Evolutionary conservation across 2,888 invertebrate species (phyloP), one percentile per base, ranked within the genome.

Genomic region (Trilocha varians): DNA sequence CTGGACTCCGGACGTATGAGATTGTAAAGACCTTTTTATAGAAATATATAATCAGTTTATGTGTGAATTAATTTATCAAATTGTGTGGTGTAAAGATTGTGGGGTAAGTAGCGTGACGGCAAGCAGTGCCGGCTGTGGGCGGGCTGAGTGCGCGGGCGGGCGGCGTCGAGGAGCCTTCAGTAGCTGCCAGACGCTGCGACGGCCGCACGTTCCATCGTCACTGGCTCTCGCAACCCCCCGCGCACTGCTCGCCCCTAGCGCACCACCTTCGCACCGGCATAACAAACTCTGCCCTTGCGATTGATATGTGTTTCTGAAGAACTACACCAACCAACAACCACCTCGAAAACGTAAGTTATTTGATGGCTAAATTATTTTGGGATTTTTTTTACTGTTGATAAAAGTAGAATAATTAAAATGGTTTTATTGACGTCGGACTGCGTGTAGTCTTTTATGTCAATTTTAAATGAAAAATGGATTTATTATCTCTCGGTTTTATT

Each of bases 81-180:
- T 70, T 69, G 64, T 68, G 66, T 65, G 62, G 62, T 70, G 63
- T 71, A 72, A 75, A 74, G 71, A 75, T 73, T 71, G 74, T 70
- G 65, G 74, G 75, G 74, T 75, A 72, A 75, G 70, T 73, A 71
- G 67, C 65, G 72, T 73, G 76, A 73, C 68, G 70, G 70, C 64
- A 62, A 56, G 60, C 62, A 54, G 47, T 25, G 25, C 58, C 56
- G 57, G 58, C 57, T 65, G 72, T 74, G 75, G 75, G 74, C 73
- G 75, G 76, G 69, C 58, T 65, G 67, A 62, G 60, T 62, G 67
- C 65, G 67, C 64, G 65, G 58, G 53, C 58, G 52, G 53, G 54
- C 55, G 65, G 58, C 71, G 67, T 65, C 67, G 76, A 75, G 71
- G 61, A 63, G 62, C 55, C 61, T 62, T 55, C 77, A 77, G 79